Base-by-base conservation (phyloP, 2,113 vertebrate species). In the Gavialis gangeticus region DNA sequence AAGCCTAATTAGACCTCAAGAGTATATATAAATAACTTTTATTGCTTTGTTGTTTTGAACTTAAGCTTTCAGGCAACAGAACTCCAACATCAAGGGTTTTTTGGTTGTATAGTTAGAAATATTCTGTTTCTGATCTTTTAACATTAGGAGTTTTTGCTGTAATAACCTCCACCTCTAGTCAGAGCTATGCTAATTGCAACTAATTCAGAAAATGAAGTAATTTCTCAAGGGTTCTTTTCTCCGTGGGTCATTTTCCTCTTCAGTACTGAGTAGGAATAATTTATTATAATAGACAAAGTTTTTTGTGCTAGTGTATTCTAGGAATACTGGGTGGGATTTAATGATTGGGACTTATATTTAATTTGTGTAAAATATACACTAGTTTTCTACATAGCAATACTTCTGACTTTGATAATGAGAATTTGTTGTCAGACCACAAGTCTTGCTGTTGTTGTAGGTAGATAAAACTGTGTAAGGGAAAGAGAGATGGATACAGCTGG, bases 1-100 rank as follows among this genome's bases (percentile, higher is more conserved):
- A 89, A 93, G 91, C 79, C 93, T 96, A 97, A 97, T 97, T 96
- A 97, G 96, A 95, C 85, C 85, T 92, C 95, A 84, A 84, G 94
- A 96, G 91, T 89, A 95, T 79, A 94, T 82, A 95, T 94, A 95
- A 96, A 97, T 96, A 96, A 94, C 85, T 94, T 93, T n/a, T 67
- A 95, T 91, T 93, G 86, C 75, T 91, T 80, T 86, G 79, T 75
- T 15, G 2, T 85, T 90, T 96, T 94, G 85, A 95, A 95, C 89
- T 62, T 92, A 80, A 90, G 84, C 89, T 96, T 91, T 89, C 95
- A 95, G 91, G 59, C 83, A 78, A 85, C 64, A 73, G 79, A 92
- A 95, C 81, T 87, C 79, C n/a, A 76, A 92, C 78, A 87, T 2
- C 28, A 27, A 87, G 67, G 27, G 71, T 64, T 79, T 90, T 60